A percentile compares a stretch with the other conserved stretches of the same genome.
phyloP scores from a whole-genome alignment of 1,140 invertebrate genomes.

The Papilio machaon region DNA sequence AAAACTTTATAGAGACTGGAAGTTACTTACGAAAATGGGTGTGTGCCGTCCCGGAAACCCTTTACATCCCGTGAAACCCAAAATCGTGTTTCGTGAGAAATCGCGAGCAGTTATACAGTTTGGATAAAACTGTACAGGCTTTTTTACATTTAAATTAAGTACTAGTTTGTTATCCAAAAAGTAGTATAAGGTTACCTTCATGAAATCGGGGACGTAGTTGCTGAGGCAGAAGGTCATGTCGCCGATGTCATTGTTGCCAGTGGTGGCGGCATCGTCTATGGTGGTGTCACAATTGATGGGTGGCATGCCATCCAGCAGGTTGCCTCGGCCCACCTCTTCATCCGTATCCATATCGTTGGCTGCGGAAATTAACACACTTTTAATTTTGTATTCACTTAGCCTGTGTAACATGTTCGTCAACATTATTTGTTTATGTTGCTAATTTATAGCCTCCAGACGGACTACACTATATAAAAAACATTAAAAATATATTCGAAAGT shows the following conservation, averaged over 20 bases:
- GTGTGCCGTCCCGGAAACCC: no score
- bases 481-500: no score
- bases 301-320: constrained; percentile 69
- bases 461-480: no score
- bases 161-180: neutral
- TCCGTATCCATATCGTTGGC: constrained; percentile 67
- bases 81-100: neutral
- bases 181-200: constrained; percentile 84
- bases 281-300: constrained; percentile 66
- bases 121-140: neutral
- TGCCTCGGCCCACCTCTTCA: constrained; percentile 62
- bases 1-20: no score
- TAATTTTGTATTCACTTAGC: neutral
- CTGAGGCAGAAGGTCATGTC: constrained; percentile 94
- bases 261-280: constrained; percentile 58
- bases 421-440: no score
- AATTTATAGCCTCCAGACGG: neutral
- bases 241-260: constrained; percentile 83
- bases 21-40: no score
- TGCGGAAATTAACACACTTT: constrained; percentile 5
- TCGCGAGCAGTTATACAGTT: neutral
- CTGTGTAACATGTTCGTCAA: no score
- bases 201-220: constrained; percentile 91
- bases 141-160: neutral
- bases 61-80: no score